Evolutionary conservation across 2,888 invertebrate genomes (phyloP).

Genomic region (Saturnia pavonia): DNA sequence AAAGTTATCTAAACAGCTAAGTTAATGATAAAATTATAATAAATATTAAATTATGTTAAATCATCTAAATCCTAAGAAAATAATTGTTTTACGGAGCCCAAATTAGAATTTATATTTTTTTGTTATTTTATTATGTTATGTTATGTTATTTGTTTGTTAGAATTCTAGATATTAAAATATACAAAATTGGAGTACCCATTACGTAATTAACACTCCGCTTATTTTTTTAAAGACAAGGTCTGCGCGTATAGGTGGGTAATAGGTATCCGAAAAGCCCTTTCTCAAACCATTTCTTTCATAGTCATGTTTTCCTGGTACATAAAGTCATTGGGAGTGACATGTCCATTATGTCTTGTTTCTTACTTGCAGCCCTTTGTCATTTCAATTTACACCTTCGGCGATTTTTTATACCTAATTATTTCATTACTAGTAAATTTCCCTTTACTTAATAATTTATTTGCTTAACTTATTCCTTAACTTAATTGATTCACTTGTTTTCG

Average conservation of each 20-base stretch:
- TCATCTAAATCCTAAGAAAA: no score
- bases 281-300: conserved; percentile 35
- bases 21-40: no score
- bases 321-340: conserved; percentile 84
- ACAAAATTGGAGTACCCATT: neutral
- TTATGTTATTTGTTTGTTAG: no score
- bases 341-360: conserved; percentile 77
- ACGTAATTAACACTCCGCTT: neutral
- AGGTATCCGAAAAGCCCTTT: conserved; percentile 39
- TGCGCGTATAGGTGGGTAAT: neutral
- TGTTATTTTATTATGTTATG: no score
- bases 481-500: conserved; percentile 8
- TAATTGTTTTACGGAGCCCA: no score
- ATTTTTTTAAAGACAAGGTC: neutral
- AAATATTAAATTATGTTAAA: no score
- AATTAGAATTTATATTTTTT: no score
- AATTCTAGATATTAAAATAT: no score
- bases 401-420: conserved; percentile 31
- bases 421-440: conserved; percentile 56
- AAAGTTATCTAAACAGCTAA: no score
- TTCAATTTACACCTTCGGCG: conserved; percentile 45
- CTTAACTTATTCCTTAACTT: no score
- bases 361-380: conserved; percentile 60
- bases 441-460: conserved; percentile 28
- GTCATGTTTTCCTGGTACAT: conserved; percentile 69